Evolutionary conservation across 1,140 invertebrate genomes (phyloP), one percentile per base, ranked within the genome.

Genomic region (Rhagoletis pomonella): DNA sequence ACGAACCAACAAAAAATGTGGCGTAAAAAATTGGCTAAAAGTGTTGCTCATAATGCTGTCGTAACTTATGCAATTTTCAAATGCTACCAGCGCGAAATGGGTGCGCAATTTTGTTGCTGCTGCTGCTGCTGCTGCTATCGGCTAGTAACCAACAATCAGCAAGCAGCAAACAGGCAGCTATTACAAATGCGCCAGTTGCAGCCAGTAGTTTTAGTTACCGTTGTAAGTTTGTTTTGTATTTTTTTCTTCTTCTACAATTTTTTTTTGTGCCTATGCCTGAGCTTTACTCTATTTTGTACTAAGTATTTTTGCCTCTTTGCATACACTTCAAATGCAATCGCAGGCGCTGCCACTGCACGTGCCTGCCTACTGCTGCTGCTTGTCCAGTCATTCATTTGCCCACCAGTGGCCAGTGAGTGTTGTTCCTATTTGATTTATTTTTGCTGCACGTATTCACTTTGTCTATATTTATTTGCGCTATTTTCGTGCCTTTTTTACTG

Each of bases 21-120:
- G 73, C 47, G 73, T 81, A 14, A 42, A 55, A 81, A 81, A 81
- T 55, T 81, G 73, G 73, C 73, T 58, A 47, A 81, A 81, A 81
- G 73, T 81, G 73, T 81, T 58, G 73, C 73, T 55, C 47, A 55
- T 81, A 81, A 81, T 81, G 73, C 73, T 81, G 73, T 81, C 73
- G 73, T 81, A 81, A 81, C 47, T 50, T 81, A 81, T 81, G 73
- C 17, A 14, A 42, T 50, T 47, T 81, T 50, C 19, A 81, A 81
- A 73, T 73, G 69, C 69, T 73, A 47, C 42, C 42, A 73, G 69
- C 69, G 69, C 44, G 60, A 62, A 62, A 62, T 62, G 60, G 60
- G 60, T 62, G 60, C 60, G 44, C 42, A 17, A 17, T 73, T 73
- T 73, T 50, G 42, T 50, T 67, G 65, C 5, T 12, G 10, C 39